A percentile compares a stretch with the other conserved stretches of the same genome.
Evolutionary conservation across 2,797 vertebrate species (phyloP).

Genomic region (Bradypodion ventrale): DNA sequence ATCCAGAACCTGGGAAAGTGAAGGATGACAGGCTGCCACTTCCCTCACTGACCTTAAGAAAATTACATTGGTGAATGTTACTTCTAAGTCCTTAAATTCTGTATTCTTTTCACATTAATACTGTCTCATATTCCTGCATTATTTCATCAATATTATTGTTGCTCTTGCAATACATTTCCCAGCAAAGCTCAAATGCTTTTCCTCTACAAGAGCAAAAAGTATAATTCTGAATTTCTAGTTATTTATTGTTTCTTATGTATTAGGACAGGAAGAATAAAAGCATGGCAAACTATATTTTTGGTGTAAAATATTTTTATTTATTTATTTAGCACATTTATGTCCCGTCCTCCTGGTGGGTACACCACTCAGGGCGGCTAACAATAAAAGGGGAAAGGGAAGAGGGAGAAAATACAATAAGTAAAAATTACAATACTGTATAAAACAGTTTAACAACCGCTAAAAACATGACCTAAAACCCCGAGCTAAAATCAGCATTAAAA

Average conservation of each 20-base stretch:
- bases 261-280: background rate
- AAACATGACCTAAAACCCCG: too few relatives aligned
- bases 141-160: background rate
- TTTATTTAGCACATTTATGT: too few relatives aligned
- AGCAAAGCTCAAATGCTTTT: background rate
- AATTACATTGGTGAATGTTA: background rate
- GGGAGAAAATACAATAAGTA: too few relatives aligned
- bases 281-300: background rate
- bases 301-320: background rate
- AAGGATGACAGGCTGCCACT: slow-evolving; percentile 77
- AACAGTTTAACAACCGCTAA: too few relatives aligned
- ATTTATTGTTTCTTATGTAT: background rate
- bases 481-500: too few relatives aligned
- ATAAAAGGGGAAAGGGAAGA: too few relatives aligned
- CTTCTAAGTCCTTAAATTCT: background rate
- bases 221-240: background rate
- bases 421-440: too few relatives aligned
- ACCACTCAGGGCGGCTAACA: too few relatives aligned
- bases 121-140: background rate
- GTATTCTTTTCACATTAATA: background rate
- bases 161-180: background rate
- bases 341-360: too few relatives aligned
- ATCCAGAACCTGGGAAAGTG: slow-evolving; percentile 74
- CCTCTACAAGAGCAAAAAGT: background rate
- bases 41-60: slow-evolving; percentile 76